Evolutionary conservation across 2,113 vertebrate species (phyloP), one percentile per base, ranked within the genome.

Genomic region (Lampris megalopsis): DNA sequence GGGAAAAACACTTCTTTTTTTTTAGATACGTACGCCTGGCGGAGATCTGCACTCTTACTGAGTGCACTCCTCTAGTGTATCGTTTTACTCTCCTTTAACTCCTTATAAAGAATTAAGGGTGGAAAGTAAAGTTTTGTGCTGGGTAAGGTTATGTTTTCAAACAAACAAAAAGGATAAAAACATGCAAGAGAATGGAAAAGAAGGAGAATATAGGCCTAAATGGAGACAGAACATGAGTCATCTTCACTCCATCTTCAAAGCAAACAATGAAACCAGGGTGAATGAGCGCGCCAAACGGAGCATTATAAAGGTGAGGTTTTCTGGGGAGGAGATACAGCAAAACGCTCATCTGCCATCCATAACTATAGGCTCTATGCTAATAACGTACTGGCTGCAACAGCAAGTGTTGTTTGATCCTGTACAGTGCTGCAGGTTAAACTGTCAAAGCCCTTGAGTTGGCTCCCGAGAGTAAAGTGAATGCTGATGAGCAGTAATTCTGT

Each of bases 301-400:
- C 67, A 69, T 68, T 36, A 68, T 13, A 61, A 53, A 64, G 36
- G 63, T 36, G 24, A 61, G 49, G 59, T 66, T 38, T 5, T 82
- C 57, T 53, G 7, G 9, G 45, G 40, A 69, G 24, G 60, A 37
- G 8, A 47, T 45, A 49, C 50, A 43, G 67, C 43, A 4, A 62
- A 42, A 2, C 49, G 70, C 45, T 40, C 60, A 78, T 81, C 79
- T 77, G 68, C 73, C 64, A 86, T 86, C 77, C 56, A 52, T 76
- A 71, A 71, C 76, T 68, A 56, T 57, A 43, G 40, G 73, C 65
- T 80, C 50, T 56, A 49, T 45, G 65, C 60, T 68, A 68, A 84
- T 86, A n/a, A n/a, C n/a, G 58, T 54, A 7, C 24, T 59, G 60
- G 24, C 56, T 37, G 36, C 24, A 58, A 58, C 50, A 42, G n/a